phyloP scores from a whole-genome alignment of 2,888 invertebrate species.

The Agrotis ipsilon region DNA sequence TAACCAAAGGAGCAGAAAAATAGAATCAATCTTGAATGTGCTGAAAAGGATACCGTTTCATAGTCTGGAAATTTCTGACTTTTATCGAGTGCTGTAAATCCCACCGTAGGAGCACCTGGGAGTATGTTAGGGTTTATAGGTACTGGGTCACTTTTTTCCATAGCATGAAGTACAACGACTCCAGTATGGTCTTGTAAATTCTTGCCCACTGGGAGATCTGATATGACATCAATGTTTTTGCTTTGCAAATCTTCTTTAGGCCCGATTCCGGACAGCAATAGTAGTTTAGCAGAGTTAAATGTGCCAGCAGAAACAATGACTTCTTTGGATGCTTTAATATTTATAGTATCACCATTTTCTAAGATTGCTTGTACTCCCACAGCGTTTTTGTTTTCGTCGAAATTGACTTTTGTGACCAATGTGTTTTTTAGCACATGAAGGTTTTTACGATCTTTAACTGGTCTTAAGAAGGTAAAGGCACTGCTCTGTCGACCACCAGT shows the following conservation, averaged over 20 bases:
- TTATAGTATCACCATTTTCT: slow-evolving; percentile 32
- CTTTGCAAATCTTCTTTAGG: slow-evolving; percentile 84
- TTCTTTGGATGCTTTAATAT: slow-evolving; percentile 87
- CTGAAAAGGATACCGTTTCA: slow-evolving; percentile 34
- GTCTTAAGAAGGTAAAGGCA: slow-evolving; percentile 29
- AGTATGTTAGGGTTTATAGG: slow-evolving; percentile 25
- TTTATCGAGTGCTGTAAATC: slow-evolving; percentile 52
- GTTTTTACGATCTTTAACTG: slow-evolving; percentile 52
- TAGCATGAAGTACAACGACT: slow-evolving; percentile 32
- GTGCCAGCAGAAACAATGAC: slow-evolving; percentile 91
- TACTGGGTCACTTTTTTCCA: slow-evolving; percentile 29
- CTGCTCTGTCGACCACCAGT: slow-evolving; percentile 40
- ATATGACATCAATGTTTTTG: slow-evolving; percentile 88
- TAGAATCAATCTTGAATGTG: slow-evolving; percentile 32
- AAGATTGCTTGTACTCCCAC: slow-evolving; percentile 48
- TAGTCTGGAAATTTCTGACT: slow-evolving; percentile 52
- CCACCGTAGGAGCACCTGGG: slow-evolving; percentile 22
- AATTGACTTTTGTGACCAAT: slow-evolving; percentile 57
- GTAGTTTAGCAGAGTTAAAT: slow-evolving; percentile 91
- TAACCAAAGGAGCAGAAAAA: slow-evolving; percentile 40
- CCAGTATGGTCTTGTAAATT: slow-evolving; percentile 93
- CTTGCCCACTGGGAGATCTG: slow-evolving; percentile 93
- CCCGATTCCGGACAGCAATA: slow-evolving; percentile 92
- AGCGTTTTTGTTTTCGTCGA: slow-evolving; percentile 55
- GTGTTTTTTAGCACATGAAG: slow-evolving; percentile 60